Evolutionary conservation across 1,140 invertebrate species (phyloP).

Genomic region (Trissolcus basalis): DNA sequence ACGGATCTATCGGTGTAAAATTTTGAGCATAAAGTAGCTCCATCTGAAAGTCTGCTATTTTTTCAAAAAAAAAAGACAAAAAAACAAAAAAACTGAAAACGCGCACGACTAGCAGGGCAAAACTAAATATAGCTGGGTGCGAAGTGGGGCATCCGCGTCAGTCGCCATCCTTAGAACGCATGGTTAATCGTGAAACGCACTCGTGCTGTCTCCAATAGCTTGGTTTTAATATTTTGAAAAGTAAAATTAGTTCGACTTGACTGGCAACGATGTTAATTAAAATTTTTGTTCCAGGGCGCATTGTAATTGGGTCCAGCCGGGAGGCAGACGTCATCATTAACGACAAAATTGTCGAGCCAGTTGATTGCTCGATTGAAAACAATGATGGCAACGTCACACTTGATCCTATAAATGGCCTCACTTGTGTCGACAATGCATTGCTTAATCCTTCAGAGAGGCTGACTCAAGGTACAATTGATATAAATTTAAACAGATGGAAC

Average conservation of each 20-base stretch:
- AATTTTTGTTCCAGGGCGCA: conserved; percentile 78
- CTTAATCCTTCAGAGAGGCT: conserved; percentile 81
- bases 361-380: conserved; percentile 91
- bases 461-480: conserved; percentile 81
- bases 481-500: not conserved
- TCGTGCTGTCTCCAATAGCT: no score
- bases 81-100: conserved; percentile 71
- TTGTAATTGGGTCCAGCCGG: conserved; percentile 83
- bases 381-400: conserved; percentile 87
- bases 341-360: conserved; percentile 86
- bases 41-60: conserved; percentile 47
- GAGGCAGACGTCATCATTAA: conserved; percentile 87
- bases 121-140: conserved; percentile 69
- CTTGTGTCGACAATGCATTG: conserved; percentile 82
- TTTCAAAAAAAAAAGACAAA: no score
- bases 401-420: conserved; percentile 83
- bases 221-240: no score
- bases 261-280: not conserved
- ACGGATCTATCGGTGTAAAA: no score
- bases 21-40: no score
- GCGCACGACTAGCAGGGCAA: conserved; percentile 65
- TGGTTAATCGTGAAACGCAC: no score
- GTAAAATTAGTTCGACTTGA: no score
- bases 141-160: conserved; percentile 29
- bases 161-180: conserved; percentile 3